Conservation (phyloP, 2,113 vertebrate species). For the Psilopogon haemacephalus region DNA sequence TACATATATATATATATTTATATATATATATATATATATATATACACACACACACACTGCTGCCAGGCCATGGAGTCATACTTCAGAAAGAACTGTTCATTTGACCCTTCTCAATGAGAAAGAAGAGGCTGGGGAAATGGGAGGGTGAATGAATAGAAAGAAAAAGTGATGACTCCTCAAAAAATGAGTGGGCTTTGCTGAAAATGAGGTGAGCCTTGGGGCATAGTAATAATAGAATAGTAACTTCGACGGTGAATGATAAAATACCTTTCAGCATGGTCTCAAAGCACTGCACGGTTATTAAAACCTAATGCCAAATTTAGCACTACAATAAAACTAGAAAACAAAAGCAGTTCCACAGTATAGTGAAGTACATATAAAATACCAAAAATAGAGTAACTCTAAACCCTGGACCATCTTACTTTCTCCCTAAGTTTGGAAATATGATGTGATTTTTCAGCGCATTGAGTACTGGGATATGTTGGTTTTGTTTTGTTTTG, state of each 20-base stretch:
- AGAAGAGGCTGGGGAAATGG: background rate
- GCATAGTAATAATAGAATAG: conserved; percentile 46
- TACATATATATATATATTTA: too few species aligned
- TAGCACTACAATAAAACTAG: conserved; percentile 52
- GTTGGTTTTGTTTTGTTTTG: background rate
- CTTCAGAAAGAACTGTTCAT: background rate
- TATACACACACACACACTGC: too few species aligned
- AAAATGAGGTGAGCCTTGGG: conserved; percentile 42
- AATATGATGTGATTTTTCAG: conserved; percentile 47
- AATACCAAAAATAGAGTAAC: conserved; percentile 20
- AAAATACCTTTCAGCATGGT: conserved; percentile 50
- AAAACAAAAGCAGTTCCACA: conserved; percentile 30
- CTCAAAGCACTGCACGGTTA: conserved; percentile 49
- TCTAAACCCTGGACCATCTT: background rate
- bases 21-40: background rate
- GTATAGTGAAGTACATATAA: conserved; percentile 25
- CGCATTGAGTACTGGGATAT: background rate
- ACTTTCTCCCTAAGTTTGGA: conserved; percentile 2
- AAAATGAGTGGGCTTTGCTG: conserved; percentile 15
- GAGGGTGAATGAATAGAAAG: background rate
- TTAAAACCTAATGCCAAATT: conserved; percentile 66
- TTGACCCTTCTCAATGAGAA: background rate
- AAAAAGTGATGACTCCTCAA: conserved; percentile 46
- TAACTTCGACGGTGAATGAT: conserved; percentile 42
- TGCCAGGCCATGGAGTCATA: background rate